Percentiles rank a stretch among this genome's conserved stretches.
Evolutionary conservation across 2,888 invertebrate species (phyloP).

Genomic region (Meghimatium bilineatum): DNA sequence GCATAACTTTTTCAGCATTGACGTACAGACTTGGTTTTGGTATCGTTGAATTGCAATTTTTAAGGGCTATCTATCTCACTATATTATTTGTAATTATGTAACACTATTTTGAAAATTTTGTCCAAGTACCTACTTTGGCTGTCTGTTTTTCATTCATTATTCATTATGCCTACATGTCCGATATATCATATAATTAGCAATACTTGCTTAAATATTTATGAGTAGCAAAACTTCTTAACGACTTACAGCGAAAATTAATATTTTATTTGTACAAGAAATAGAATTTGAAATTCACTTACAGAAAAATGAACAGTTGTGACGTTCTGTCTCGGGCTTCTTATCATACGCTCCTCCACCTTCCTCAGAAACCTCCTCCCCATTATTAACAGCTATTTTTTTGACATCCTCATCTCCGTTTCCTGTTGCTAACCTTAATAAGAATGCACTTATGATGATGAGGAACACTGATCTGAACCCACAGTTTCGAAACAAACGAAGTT

Average conservation of each 20-base stretch:
- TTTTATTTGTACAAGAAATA: background rate
- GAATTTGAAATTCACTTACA: constrained; percentile 53
- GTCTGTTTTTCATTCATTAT: no score
- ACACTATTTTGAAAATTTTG: no score
- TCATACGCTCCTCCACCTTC: constrained; percentile 34
- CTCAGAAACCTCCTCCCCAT: background rate
- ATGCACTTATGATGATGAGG: background rate
- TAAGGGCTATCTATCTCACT: no score
- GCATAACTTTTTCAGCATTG: no score
- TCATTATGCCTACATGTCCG: no score
- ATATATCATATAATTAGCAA: no score
- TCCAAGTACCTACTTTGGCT: no score
- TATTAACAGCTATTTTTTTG: background rate
- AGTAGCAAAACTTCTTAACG: background rate
- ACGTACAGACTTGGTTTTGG: no score
- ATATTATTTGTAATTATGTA: no score
- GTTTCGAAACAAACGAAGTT: background rate
- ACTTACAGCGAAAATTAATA: background rate
- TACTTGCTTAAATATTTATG: background rate
- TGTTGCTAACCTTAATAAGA: background rate
- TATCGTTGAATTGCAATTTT: no score
- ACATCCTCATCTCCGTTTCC: constrained; percentile 2
- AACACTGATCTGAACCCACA: background rate
- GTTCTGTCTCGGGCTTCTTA: constrained; percentile 54
- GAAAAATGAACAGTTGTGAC: constrained; percentile 62